phyloP scores from a whole-genome alignment of 1,140 invertebrate genomes.

The Stegodyphus mimosarum region DNA sequence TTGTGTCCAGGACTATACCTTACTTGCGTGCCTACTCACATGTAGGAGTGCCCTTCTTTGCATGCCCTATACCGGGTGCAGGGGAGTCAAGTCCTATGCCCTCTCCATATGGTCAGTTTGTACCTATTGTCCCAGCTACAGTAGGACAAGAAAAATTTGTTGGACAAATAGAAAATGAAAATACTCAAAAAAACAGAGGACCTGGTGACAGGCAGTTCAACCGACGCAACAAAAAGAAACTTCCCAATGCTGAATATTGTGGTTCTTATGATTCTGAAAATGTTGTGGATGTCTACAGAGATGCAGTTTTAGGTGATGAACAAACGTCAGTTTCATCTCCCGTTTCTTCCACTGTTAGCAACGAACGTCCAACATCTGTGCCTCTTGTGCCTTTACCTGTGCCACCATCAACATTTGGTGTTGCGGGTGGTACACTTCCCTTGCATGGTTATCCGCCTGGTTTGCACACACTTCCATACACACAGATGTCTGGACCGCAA shows the following conservation, averaged over 20 bases:
- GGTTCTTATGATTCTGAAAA: constrained; percentile 23
- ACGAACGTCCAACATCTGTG: constrained; percentile 49
- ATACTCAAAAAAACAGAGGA: constrained; percentile 24
- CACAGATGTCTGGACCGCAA: constrained; percentile 47
- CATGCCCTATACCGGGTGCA: constrained; percentile 31
- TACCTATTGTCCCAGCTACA: constrained; percentile 43
- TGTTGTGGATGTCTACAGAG: constrained; percentile 10
- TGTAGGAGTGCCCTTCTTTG: constrained; percentile 50
- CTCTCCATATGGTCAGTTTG: constrained; percentile 43
- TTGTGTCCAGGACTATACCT: constrained; percentile 49
- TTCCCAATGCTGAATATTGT: constrained; percentile 13
- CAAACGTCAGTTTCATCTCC: constrained; percentile 1
- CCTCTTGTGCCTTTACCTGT: constrained; percentile 58
- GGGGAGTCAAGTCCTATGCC: constrained; percentile 18
- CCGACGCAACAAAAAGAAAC: constrained; percentile 32
- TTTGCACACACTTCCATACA: constrained; percentile 43
- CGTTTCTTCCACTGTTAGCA: constrained; percentile 12
- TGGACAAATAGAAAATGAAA: constrained; percentile 28
- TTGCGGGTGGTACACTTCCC: constrained; percentile 40
- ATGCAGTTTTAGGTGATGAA: background rate
- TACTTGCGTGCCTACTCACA: constrained; percentile 49
- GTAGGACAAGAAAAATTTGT: constrained; percentile 43
- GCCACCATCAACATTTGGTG: constrained; percentile 37
- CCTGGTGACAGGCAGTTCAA: constrained; percentile 31
- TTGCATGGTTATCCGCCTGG: constrained; percentile 54